Conservation (phyloP, 2,888 invertebrate genomes). For the Zaprionus lineosus region DNA sequence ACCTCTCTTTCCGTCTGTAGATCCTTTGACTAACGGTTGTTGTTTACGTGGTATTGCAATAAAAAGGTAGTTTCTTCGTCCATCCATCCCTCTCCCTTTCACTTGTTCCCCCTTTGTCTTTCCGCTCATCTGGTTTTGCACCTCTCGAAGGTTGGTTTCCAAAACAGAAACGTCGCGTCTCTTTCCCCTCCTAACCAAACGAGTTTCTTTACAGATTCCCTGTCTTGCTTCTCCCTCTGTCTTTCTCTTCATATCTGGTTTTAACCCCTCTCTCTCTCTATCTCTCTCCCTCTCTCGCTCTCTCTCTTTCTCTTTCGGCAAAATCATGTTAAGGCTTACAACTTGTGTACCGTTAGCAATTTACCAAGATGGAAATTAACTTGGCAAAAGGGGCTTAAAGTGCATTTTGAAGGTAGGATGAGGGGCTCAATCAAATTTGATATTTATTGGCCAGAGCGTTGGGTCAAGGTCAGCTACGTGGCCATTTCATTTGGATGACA, state of each 20-base stretch:
- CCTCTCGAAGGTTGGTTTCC: constrained; percentile 27
- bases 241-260: not conserved
- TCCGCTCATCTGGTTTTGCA: constrained; percentile 1
- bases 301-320: constrained; percentile 12
- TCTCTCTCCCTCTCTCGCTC: constrained; percentile 15
- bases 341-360: constrained; percentile 69
- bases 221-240: too few species aligned
- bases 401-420: not conserved
- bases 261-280: not conserved
- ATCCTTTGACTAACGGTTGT: constrained; percentile 70
- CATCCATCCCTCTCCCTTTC: not conserved
- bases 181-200: constrained; percentile 3
- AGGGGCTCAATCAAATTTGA: constrained; percentile 53
- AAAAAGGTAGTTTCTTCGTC: constrained; percentile 50
- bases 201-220: constrained; percentile 18
- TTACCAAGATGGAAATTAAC: constrained; percentile 67
- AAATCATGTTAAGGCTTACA: constrained; percentile 15
- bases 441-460: constrained; percentile 55
- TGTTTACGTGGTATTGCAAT: constrained; percentile 33
- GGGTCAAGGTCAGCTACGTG: constrained; percentile 79
- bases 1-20: constrained; percentile 11
- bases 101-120: not conserved
- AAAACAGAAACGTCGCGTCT: constrained; percentile 10
- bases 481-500: constrained; percentile 67
- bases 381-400: constrained; percentile 6